Evolutionary conservation across 2,888 invertebrate species (phyloP).

Genomic region (Cerceris ruficornis): DNA sequence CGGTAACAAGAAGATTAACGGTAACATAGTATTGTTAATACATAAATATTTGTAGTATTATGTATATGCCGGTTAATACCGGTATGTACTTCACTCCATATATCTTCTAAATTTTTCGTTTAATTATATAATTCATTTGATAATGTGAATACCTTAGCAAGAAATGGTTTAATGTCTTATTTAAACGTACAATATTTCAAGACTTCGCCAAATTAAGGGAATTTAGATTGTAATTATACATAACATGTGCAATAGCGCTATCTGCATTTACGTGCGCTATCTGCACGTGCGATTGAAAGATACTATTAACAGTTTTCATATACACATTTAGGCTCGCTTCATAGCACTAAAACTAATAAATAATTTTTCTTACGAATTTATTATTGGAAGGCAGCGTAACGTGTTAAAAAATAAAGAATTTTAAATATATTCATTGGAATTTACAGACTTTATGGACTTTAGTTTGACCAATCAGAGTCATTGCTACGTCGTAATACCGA

Average conservation of each 20-base stretch:
- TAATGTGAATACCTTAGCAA: constrained; percentile 6
- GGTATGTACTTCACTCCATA: not conserved
- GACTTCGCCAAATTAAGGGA: not conserved
- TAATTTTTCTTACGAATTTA: too few species aligned
- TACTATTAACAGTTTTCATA: too few species aligned
- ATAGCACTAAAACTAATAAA: too few species aligned
- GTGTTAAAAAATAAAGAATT: too few species aligned
- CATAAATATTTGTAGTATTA: not conserved
- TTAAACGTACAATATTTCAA: constrained; percentile 1
- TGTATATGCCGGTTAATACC: constrained; percentile 17
- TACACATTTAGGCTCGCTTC: too few species aligned
- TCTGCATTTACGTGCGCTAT: not conserved
- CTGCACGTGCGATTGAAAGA: not conserved
- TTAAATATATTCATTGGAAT: not conserved
- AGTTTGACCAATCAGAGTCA: constrained; percentile 23
- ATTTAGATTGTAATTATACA: not conserved
- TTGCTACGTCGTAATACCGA: not conserved
- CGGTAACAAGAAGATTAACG: not conserved
- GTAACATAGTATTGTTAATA: not conserved
- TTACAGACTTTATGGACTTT: not conserved
- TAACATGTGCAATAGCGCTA: constrained; percentile 34
- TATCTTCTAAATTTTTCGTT: not conserved
- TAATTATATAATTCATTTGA: not conserved
- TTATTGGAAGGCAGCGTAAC: too few species aligned
- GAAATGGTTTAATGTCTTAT: not conserved